These are phyloP conservation scores for Labeo catla DNA, from an alignment of 2,113 vertebrate genomes.

Conservation along the genomic window DNA sequence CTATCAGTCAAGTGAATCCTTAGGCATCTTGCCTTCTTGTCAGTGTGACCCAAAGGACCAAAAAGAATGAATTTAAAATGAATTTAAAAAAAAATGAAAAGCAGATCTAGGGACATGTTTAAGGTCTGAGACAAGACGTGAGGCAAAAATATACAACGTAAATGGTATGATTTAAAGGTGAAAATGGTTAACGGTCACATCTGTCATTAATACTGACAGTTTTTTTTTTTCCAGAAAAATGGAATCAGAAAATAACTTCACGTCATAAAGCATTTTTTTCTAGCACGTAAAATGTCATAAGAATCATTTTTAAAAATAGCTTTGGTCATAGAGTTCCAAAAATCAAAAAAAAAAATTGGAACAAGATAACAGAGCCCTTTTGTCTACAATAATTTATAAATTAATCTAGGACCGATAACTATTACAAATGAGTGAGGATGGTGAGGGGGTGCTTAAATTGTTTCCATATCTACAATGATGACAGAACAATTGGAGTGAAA, in stretches of 20 bases:
- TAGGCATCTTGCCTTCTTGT: conserved; percentile 7
- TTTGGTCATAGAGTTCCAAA: background rate
- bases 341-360: background rate
- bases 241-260: background rate
- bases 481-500: conserved; percentile 23
- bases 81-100: background rate
- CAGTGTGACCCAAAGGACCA: conserved; percentile 47
- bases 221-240: background rate
- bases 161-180: conserved; percentile 4
- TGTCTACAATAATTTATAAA: background rate
- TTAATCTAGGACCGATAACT: background rate
- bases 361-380: background rate
- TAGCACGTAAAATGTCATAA: background rate
- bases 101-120: background rate
- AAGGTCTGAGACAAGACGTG: background rate
- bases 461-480: conserved; percentile 25
- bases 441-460: background rate
- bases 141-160: background rate
- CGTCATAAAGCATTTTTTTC: no score
- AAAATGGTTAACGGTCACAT: background rate
- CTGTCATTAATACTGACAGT: background rate
- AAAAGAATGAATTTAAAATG: background rate
- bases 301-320: background rate
- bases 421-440: background rate
- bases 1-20: conserved; percentile 27